A percentile compares a stretch with the other conserved stretches of the same genome.
These are phyloP conservation scores for Lathamus discolor DNA, from an alignment of 2,113 vertebrate species.

Conservation along the genomic window DNA sequence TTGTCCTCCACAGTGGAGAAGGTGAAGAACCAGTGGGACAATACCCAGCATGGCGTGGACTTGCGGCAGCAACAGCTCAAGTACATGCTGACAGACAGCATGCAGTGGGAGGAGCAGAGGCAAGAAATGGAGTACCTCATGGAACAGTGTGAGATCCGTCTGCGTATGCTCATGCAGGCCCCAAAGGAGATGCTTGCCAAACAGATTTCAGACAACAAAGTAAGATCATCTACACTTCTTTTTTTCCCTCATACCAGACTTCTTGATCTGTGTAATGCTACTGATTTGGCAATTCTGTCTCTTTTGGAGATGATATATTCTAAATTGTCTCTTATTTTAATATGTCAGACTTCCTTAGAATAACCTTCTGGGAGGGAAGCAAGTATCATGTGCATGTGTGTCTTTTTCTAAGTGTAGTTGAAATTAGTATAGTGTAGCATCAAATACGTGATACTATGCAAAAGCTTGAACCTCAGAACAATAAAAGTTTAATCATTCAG, in stretches of 20 bases:
- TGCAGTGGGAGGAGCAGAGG: slow-evolving; percentile 88
- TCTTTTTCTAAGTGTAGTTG: not conserved
- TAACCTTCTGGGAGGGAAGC: not conserved
- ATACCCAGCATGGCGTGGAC: slow-evolving; percentile 88
- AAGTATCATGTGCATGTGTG: not conserved
- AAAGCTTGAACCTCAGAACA: not conserved
- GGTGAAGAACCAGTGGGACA: slow-evolving; percentile 92
- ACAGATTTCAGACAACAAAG: slow-evolving; percentile 89
- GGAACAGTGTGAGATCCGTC: slow-evolving; percentile 81
- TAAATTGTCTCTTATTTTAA: not conserved
- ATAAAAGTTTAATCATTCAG: not conserved
- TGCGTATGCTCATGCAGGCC: slow-evolving; percentile 81
- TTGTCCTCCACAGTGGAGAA: slow-evolving; percentile 82
- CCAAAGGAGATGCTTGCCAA: slow-evolving; percentile 82
- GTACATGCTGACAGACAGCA: slow-evolving; percentile 86
- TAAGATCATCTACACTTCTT: slow-evolving; percentile 13
- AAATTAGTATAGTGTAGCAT: not conserved
- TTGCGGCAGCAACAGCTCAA: slow-evolving; percentile 88
- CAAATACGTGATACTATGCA: not conserved
- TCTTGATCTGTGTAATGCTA: not conserved
- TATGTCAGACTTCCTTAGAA: not conserved
- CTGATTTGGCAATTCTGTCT: not conserved
- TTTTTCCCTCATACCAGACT: no score
- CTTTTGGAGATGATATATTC: not conserved
- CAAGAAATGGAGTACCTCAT: slow-evolving; percentile 85